Conservation (phyloP, 1,140 invertebrate genomes). For the Dendroctonus ponderosae region DNA sequence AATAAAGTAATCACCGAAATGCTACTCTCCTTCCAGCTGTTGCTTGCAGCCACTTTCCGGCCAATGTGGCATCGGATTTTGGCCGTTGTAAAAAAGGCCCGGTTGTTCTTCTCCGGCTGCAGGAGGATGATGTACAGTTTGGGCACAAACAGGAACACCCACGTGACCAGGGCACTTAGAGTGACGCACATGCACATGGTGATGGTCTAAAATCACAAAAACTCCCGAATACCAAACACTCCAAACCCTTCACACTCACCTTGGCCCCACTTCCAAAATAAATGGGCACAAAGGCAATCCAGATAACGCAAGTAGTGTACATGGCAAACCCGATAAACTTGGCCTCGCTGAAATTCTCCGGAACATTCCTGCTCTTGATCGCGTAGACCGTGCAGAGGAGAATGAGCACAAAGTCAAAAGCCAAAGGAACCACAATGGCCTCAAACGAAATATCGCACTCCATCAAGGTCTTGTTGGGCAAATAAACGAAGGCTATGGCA, state of each 20-base stretch:
- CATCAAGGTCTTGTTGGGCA: conserved; percentile 59
- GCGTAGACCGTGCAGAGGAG: conserved; percentile 81
- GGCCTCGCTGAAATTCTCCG: conserved; percentile 86
- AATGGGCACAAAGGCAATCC: conserved; percentile 85
- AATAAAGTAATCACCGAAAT: conserved; percentile 18
- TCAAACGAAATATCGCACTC: conserved; percentile 68
- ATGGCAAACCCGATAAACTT: conserved; percentile 83
- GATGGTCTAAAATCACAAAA: conserved; percentile 46
- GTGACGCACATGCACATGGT: conserved; percentile 71
- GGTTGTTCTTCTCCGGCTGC: conserved; percentile 74
- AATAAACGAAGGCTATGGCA: conserved; percentile 61
- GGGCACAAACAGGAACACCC: conserved; percentile 74
- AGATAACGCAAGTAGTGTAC: conserved; percentile 87
- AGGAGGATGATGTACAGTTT: conserved; percentile 78
- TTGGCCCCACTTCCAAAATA: conserved; percentile 77
- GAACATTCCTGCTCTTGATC: conserved; percentile 81
- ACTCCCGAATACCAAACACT: conserved; percentile 12
- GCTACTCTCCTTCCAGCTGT: conserved; percentile 37
- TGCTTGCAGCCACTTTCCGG: conserved; percentile 47
- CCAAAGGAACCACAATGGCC: conserved; percentile 73
- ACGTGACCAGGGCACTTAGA: conserved; percentile 73
- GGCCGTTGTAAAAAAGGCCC: conserved; percentile 75
- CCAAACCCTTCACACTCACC: conserved; percentile 55
- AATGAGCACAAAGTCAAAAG: conserved; percentile 78
- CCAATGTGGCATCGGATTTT: conserved; percentile 82